Evolutionary conservation across 92 coral and sea anemone genomes (phyloP).

Genomic region (Epizoanthus rinbou): DNA sequence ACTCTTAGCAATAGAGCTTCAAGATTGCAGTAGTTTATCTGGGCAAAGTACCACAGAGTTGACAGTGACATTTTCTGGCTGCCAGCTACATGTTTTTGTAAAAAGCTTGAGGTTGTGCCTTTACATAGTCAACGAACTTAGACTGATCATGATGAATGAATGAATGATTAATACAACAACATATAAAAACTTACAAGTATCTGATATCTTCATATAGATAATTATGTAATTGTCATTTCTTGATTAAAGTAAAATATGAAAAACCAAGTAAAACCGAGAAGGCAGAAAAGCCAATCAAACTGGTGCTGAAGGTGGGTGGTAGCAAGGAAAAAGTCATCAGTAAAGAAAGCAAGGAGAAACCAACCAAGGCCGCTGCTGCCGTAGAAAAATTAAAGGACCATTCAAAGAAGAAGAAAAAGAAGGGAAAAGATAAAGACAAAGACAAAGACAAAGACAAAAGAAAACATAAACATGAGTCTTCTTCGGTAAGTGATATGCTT

Average conservation of each 20-base stretch:
- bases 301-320: constrained; percentile 86
- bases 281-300: constrained; percentile 87
- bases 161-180: no score
- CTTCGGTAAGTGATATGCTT: constrained; percentile 5
- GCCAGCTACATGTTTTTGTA: no score
- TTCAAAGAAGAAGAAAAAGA: constrained; percentile 90
- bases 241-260: constrained; percentile 48
- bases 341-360: constrained; percentile 61
- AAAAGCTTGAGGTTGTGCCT: no score
- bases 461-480: constrained; percentile 71
- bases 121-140: no score
- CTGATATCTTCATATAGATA: no score
- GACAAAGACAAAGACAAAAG: constrained; percentile 83
- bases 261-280: constrained; percentile 60
- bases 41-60: no score
- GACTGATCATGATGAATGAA: no score
- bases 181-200: no score
- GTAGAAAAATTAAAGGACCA: constrained; percentile 76
- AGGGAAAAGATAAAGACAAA: constrained; percentile 81
- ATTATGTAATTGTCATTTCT: background rate
- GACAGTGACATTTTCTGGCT: no score
- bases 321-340: constrained; percentile 65
- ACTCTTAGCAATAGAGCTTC: no score
- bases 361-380: background rate
- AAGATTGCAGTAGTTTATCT: no score